phyloP scores from a whole-genome alignment of 2,113 vertebrate genomes.

The Lagenorhynchus albirostris region DNA sequence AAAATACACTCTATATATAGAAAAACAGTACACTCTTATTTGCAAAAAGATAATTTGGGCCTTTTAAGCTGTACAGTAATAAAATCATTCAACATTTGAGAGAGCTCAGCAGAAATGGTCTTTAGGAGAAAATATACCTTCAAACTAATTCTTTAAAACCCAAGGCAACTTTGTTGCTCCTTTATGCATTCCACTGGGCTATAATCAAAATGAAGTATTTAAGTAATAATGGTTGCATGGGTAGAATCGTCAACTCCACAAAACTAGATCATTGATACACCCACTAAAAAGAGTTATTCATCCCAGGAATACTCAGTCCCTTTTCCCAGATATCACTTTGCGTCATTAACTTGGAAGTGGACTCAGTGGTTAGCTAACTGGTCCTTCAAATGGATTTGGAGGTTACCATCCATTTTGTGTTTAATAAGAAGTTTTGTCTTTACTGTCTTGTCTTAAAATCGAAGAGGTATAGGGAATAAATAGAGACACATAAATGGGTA shows the following conservation, averaged over 20 bases:
- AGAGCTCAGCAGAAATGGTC: not conserved
- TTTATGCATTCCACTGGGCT: not conserved
- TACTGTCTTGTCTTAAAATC: not conserved
- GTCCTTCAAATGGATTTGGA: not conserved
- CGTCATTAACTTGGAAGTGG: not conserved
- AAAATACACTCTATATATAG: not conserved
- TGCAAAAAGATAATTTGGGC: not conserved
- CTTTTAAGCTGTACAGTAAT: not conserved
- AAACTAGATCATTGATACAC: not conserved
- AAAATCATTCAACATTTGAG: not conserved
- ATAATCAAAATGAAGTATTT: not conserved
- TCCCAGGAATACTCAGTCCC: not conserved
- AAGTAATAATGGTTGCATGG: not conserved
- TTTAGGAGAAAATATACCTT: not conserved
- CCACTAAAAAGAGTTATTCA: not conserved
- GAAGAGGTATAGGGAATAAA: not conserved
- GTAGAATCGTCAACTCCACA: not conserved
- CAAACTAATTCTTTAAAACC: not conserved
- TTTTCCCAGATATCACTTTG: not conserved
- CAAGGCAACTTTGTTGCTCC: not conserved
- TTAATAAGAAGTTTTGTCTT: not conserved
- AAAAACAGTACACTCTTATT: not conserved
- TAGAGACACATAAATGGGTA: not conserved
- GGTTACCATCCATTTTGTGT: not conserved
- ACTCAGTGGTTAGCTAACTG: not conserved